These are phyloP conservation scores for Cordylochernes scorpioides DNA, from an alignment of 2,888 invertebrate genomes.

Conservation along the genomic window DNA sequence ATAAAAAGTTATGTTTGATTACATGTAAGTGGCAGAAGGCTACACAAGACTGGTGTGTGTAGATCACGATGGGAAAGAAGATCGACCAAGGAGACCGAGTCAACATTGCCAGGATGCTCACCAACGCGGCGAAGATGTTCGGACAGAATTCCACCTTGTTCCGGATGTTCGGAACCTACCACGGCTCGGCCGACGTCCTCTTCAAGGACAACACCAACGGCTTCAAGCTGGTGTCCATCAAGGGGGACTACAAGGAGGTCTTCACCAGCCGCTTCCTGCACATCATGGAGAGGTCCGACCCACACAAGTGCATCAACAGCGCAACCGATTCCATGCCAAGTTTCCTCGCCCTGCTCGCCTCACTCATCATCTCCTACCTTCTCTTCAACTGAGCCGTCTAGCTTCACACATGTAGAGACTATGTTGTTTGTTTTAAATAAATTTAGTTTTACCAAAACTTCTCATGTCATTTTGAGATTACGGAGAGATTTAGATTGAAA, in stretches of 20 bases:
- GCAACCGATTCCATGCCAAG: too few relatives aligned
- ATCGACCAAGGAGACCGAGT: constrained; percentile 11
- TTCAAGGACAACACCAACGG: constrained; percentile 8
- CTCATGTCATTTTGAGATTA: too few relatives aligned
- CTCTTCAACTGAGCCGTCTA: too few relatives aligned
- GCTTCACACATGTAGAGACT: too few relatives aligned
- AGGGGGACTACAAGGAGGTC: constrained; percentile 3
- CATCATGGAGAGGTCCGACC: constrained; percentile 4
- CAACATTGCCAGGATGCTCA: constrained; percentile 19
- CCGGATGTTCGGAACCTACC: constrained; percentile 2
- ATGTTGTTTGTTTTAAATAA: too few relatives aligned
- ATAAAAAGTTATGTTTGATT: too few relatives aligned
- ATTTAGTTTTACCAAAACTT: too few relatives aligned
- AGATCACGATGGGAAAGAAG: constrained; percentile 1
- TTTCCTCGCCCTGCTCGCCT: too few relatives aligned
- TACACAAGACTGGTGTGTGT: constrained; percentile 1
- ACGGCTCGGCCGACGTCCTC: constrained; percentile 4
- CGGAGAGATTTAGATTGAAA: too few relatives aligned
- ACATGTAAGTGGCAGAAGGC: constrained; percentile 2
- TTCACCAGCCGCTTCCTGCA: constrained; percentile 4
- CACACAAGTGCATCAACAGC: constrained; percentile 1
- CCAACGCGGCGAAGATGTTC: constrained; percentile 3
- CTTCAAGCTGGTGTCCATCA: constrained; percentile 3
- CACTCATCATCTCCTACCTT: too few relatives aligned
- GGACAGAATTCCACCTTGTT: constrained; percentile 1